A percentile compares a stretch with the other conserved stretches of the same genome.
These are phyloP conservation scores for Neoaliturus tenellus DNA, from an alignment of 2,888 invertebrate species.

Conservation along the genomic window DNA sequence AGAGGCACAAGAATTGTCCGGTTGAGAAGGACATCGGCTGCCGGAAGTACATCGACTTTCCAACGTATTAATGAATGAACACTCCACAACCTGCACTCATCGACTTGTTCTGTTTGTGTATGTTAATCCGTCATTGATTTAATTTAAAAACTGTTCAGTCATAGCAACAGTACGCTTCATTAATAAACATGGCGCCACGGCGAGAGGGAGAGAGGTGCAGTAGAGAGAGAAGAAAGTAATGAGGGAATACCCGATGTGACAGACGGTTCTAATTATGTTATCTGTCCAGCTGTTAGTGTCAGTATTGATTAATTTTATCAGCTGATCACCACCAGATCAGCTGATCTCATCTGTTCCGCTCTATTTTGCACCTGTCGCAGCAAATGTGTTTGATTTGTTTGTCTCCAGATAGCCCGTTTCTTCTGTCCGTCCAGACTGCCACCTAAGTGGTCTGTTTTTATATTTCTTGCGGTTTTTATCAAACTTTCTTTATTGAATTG, in stretches of 20 bases:
- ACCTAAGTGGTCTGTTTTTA: no score
- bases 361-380: slow-evolving; percentile 5
- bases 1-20: no score
- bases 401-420: no score
- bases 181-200: slow-evolving; percentile 32
- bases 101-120: slow-evolving; percentile 39
- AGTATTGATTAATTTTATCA: slow-evolving; percentile 27
- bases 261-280: slow-evolving; percentile 14
- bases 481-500: no score
- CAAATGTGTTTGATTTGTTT: not conserved
- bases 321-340: slow-evolving; percentile 30
- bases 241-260: not conserved
- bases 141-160: slow-evolving; percentile 44
- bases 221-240: no score
- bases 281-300: slow-evolving; percentile 41
- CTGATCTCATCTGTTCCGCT: not conserved
- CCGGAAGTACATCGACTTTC: slow-evolving; percentile 1
- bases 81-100: not conserved
- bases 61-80: slow-evolving; percentile 10
- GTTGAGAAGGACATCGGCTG: no score
- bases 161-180: slow-evolving; percentile 25
- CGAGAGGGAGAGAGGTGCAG: not conserved
- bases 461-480: no score
- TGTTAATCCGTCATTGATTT: slow-evolving; percentile 45
- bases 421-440: no score